A percentile compares a stretch with the other conserved stretches of the same genome.
Evolutionary conservation across 2,113 vertebrate genomes (phyloP).

Genomic region (Phodopus roborovskii): DNA sequence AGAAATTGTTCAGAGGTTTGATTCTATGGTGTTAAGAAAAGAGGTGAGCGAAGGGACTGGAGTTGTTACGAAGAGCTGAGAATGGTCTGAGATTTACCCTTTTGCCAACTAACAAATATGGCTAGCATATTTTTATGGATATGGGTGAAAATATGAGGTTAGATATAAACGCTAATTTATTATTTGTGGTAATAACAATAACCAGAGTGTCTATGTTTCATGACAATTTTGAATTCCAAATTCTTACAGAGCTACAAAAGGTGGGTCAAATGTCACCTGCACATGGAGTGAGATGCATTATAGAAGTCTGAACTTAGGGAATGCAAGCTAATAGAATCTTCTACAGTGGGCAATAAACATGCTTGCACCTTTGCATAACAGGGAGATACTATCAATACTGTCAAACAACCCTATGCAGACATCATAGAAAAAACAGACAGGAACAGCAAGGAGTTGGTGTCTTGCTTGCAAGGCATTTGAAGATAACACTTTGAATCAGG

Average conservation of each 20-base stretch:
- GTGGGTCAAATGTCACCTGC: not conserved
- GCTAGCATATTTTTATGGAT: conserved; percentile 13
- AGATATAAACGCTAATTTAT: conserved; percentile 1
- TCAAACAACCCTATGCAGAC: not conserved
- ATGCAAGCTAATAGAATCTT: not conserved
- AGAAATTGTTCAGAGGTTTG: not conserved
- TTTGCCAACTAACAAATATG: conserved; percentile 44
- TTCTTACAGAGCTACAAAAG: conserved; percentile 16
- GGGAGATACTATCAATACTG: not conserved
- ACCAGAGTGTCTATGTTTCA: not conserved
- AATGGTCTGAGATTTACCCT: not conserved
- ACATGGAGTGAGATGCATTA: not conserved
- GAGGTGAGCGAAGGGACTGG: not conserved
- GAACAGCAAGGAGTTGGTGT: not conserved
- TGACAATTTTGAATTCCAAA: not conserved
- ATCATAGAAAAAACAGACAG: not conserved
- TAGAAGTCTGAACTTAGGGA: not conserved
- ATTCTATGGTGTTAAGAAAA: conserved; percentile 25
- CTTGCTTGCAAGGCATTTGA: conserved; percentile 9
- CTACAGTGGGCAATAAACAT: not conserved
- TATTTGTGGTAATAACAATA: conserved; percentile 39
- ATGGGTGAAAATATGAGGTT: conserved; percentile 5
- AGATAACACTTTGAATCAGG: conserved; percentile 43
- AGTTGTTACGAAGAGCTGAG: not conserved
- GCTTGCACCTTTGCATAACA: not conserved